Evolutionary conservation across 2,113 vertebrate genomes (phyloP).

Genomic region (Morone chrysops): DNA sequence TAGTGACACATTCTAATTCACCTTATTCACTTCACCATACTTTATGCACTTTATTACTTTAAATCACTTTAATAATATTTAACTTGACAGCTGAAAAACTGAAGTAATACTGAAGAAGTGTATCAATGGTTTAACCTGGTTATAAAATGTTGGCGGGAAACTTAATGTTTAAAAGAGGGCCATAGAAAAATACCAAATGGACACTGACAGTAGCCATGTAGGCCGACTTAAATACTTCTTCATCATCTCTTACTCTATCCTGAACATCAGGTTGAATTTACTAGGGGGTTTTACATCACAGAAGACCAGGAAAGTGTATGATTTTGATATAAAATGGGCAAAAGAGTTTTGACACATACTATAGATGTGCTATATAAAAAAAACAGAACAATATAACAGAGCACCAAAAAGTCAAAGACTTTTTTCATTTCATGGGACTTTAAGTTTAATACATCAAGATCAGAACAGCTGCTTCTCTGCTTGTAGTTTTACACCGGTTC

Average conservation of each 20-base stretch:
- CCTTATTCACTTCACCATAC: too few relatives aligned
- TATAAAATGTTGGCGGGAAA: background rate
- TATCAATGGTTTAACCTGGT: background rate
- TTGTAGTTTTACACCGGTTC: conserved; percentile 36
- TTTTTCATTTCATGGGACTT: conserved; percentile 67
- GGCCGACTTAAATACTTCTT: background rate
- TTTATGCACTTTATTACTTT: too few relatives aligned
- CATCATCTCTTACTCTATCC: background rate
- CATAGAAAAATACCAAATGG: background rate
- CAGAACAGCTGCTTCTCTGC: conserved; percentile 29
- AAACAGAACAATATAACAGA: conserved; percentile 11
- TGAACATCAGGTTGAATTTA: background rate
- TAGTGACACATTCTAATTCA: too few relatives aligned
- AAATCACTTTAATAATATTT: too few relatives aligned
- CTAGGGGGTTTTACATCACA: background rate
- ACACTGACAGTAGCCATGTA: background rate
- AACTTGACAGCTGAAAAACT: too few relatives aligned
- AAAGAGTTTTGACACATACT: background rate
- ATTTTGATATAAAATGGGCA: background rate
- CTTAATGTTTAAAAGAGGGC: background rate
- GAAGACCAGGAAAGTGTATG: background rate
- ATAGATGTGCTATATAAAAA: background rate
- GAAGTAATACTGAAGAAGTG: background rate
- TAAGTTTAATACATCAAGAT: conserved; percentile 50
- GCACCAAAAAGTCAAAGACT: background rate